These are phyloP conservation scores for Octopus sinensis DNA, from an alignment of 1,140 invertebrate species.

Conservation along the genomic window DNA sequence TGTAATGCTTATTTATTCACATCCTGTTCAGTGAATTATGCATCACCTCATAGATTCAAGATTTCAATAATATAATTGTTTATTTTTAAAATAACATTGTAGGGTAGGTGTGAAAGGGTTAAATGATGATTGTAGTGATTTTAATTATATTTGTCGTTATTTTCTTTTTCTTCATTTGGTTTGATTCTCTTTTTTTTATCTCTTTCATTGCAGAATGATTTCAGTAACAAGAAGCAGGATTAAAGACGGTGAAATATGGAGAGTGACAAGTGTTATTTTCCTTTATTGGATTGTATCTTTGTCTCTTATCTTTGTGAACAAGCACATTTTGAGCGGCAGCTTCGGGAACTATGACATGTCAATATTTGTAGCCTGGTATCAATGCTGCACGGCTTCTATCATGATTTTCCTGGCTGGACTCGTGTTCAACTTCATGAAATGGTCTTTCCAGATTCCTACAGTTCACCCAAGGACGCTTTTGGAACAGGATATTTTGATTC, in stretches of 20 bases:
- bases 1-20: too few species aligned
- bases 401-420: constrained; percentile 27
- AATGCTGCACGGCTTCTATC: constrained; percentile 34
- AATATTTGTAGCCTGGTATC: constrained; percentile 54
- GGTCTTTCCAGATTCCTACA: constrained; percentile 24
- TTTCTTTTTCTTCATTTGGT: neutral
- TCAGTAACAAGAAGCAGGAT: neutral
- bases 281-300: constrained; percentile 54
- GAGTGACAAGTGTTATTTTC: constrained; percentile 36
- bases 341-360: constrained; percentile 41
- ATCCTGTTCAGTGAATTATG: too few species aligned
- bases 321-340: constrained; percentile 46
- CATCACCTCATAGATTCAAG: too few species aligned
- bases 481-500: constrained; percentile 39
- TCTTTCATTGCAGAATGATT: neutral
- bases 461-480: constrained; percentile 32
- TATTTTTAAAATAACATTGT: too few species aligned
- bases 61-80: too few species aligned
- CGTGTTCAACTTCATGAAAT: constrained; percentile 16
- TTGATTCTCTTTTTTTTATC: neutral
- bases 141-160: neutral
- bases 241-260: neutral
- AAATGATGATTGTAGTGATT: neutral
- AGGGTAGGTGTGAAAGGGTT: neutral
- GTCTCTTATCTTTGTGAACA: constrained; percentile 56